Conservation (phyloP, 1,140 invertebrate species). For the Adoxophyes honmai region DNA sequence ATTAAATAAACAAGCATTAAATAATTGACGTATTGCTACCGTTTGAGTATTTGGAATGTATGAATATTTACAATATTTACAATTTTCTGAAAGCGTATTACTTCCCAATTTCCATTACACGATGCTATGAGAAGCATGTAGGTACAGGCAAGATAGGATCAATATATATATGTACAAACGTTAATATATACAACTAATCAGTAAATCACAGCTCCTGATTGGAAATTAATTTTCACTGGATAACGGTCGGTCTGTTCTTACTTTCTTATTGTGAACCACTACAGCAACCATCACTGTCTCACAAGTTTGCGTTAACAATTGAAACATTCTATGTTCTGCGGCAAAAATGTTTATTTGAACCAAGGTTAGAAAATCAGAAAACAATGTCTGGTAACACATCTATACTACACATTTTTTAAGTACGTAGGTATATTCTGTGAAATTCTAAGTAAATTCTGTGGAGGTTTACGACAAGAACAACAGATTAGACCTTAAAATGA, state of each 20-base stretch:
- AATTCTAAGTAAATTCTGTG: constrained; percentile 2
- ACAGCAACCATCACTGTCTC: not conserved
- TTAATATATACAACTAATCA: constrained; percentile 52
- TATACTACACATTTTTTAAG: too few species aligned
- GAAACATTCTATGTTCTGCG: too few species aligned
- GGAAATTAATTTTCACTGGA: constrained; percentile 35
- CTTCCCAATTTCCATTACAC: constrained; percentile 30
- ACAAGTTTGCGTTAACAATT: too few species aligned
- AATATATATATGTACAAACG: constrained; percentile 19
- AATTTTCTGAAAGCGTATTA: constrained; percentile 43
- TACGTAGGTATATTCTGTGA: too few species aligned
- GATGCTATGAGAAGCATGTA: not conserved
- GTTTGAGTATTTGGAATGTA: constrained; percentile 14
- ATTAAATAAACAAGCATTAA: constrained; percentile 8
- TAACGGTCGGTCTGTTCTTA: not conserved
- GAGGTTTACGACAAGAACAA: constrained; percentile 12
- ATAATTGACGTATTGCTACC: constrained; percentile 9
- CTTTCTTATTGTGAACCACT: constrained; percentile 14
- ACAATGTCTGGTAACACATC: too few species aligned
- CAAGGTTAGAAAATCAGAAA: too few species aligned
- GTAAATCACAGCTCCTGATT: constrained; percentile 73
- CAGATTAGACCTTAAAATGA: constrained; percentile 1
- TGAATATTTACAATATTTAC: constrained; percentile 27
- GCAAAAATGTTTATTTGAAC: too few species aligned
- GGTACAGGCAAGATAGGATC: constrained; percentile 33